phyloP scores from a whole-genome alignment of 2,888 invertebrate species.

The Andrena camellia region DNA sequence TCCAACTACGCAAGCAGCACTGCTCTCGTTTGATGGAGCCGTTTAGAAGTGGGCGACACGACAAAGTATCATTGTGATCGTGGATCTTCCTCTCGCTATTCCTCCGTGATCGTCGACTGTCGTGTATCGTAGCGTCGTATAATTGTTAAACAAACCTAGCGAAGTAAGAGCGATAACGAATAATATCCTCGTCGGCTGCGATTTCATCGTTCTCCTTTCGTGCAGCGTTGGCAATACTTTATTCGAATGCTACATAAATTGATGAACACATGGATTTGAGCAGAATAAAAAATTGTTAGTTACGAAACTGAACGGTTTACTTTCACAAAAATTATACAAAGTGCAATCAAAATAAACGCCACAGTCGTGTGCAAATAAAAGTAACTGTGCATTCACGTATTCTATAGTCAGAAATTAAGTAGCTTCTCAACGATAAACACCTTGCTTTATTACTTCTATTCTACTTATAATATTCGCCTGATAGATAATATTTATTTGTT shows the following conservation, averaged over 20 bases:
- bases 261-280: background rate
- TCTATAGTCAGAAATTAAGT: too few relatives aligned
- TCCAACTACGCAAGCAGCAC: conserved; percentile 12
- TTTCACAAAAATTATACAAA: too few relatives aligned
- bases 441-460: too few relatives aligned
- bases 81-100: conserved; percentile 23
- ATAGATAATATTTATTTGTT: too few relatives aligned
- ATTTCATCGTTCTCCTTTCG: conserved; percentile 48
- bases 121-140: conserved; percentile 17
- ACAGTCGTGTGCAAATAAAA: too few relatives aligned
- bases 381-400: too few relatives aligned
- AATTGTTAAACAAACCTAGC: conserved; percentile 25
- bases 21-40: conserved; percentile 8
- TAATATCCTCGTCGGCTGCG: conserved; percentile 11
- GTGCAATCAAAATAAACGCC: too few relatives aligned
- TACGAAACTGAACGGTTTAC: background rate
- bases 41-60: background rate
- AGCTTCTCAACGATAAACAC: too few relatives aligned
- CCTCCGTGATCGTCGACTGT: conserved; percentile 18
- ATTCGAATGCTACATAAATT: conserved; percentile 5
- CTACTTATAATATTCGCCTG: too few relatives aligned
- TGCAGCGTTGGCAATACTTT: conserved; percentile 37
- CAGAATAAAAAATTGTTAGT: conserved; percentile 4
- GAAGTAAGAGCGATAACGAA: conserved; percentile 10
- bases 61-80: conserved; percentile 6